Conservation (phyloP, 2,888 invertebrate genomes). For the Sericinus montela region DNA sequence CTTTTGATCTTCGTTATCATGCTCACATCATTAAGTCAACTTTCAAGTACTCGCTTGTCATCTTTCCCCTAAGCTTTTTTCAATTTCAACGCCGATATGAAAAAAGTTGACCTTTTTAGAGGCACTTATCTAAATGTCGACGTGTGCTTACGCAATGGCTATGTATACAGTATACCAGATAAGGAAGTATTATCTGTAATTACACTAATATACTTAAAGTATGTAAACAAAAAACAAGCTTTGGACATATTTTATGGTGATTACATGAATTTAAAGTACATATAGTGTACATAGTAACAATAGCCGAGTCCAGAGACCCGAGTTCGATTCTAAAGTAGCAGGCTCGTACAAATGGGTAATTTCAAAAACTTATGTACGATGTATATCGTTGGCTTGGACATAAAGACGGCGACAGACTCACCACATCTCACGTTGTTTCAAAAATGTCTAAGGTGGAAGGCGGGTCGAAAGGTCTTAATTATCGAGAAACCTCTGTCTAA, state of each 20-base stretch:
- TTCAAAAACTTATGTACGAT: too few relatives aligned
- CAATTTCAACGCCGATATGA: constrained; percentile 47
- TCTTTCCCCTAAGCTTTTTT: constrained; percentile 31
- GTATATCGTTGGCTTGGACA: too few relatives aligned
- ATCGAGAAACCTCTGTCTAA: too few relatives aligned
- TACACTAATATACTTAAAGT: constrained; percentile 6
- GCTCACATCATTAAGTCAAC: constrained; percentile 33
- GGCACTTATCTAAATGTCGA: constrained; percentile 17
- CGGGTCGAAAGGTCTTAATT: too few relatives aligned
- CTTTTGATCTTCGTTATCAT: constrained; percentile 14
- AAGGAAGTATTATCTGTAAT: constrained; percentile 8
- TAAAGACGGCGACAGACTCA: too few relatives aligned
- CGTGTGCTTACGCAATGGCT: constrained; percentile 5
- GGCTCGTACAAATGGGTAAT: too few relatives aligned
- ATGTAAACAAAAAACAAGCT: constrained; percentile 26
- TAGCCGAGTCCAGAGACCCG: too few relatives aligned
- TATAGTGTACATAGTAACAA: too few relatives aligned
- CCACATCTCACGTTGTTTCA: too few relatives aligned
- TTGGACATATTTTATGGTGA: constrained; percentile 16
- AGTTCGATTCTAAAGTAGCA: too few relatives aligned
- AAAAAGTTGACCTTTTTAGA: constrained; percentile 50
- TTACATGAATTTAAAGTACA: too few relatives aligned
- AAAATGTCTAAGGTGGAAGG: too few relatives aligned
- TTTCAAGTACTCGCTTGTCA: constrained; percentile 43
- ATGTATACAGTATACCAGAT: constrained; percentile 3